Evolutionary conservation across 2,888 invertebrate genomes (phyloP), one percentile per base, ranked within the genome.

Genomic region (Notodonta dromedarius): DNA sequence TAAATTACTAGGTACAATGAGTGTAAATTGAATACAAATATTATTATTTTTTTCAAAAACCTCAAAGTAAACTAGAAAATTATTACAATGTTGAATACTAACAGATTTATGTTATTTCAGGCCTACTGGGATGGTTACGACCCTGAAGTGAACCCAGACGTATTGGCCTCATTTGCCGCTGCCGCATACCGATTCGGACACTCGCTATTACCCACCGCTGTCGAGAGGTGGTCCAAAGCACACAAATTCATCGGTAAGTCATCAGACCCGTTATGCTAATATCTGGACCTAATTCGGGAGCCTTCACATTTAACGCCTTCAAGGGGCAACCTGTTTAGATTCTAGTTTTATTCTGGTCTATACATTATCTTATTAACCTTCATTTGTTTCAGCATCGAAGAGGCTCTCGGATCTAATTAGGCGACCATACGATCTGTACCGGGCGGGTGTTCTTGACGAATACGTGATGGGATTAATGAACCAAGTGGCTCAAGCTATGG

Each of bases 401-500:
- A 95, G 98, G 76, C 91, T 98, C 57, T 97, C 98, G 0, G 97
- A 98, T 82, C 94, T 98, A 61, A 98, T 98, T 80, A 95, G 98
- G 76, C 95, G 98, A 78, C 98, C 98, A 0, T 98, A 96, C 84
- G 98, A 98, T 87, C 92, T 98, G 70, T 98, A 98, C 89, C 95
- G 98, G 80, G 97, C 98, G 16, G 98, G 98, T 60, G 97, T 98
- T 5, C 91, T 98, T 42, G 98, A 98, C 83, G 98, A 98, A 89
- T 98, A 98, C 84, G 95, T 98, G 46, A 97, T 98, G 97, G 98
- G 98, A 48, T 91, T 98, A 69, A 97, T 98, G 96, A 98, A 98
- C 87, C 98, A 98, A 94, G 98, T 98, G 32, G 98, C 98, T 2
- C 98, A 98, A 88, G 98, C 98, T 81, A 98, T 98, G 97, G 98